Conservation (phyloP, 2,797 vertebrate genomes). For the Aeoliscus strigatus region DNA sequence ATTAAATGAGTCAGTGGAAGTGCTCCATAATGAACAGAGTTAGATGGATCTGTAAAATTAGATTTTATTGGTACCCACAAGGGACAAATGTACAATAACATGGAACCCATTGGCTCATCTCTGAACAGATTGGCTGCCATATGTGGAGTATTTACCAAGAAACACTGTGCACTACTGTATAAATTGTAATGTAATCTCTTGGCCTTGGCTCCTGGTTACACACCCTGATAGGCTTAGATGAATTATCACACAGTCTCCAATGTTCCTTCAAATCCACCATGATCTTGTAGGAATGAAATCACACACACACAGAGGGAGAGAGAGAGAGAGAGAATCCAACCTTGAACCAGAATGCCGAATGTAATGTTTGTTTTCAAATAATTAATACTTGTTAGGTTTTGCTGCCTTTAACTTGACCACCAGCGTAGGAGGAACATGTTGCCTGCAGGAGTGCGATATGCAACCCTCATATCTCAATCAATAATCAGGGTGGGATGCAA, state of each 20-base stretch:
- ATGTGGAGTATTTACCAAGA: conserved; percentile 56
- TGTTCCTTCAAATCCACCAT: conserved; percentile 36
- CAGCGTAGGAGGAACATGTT: conserved; percentile 4
- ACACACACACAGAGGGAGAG: neutral
- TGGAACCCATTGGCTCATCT: conserved; percentile 11
- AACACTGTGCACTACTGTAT: conserved; percentile 48
- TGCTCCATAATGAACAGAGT: conserved; percentile 15
- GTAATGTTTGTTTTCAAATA: conserved; percentile 13
- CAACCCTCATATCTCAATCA: conserved; percentile 58
- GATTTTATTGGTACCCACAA: conserved; percentile 21
- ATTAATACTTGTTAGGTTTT: conserved; percentile 10
- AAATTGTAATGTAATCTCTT: conserved; percentile 52
- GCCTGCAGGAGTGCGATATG: conserved; percentile 23
- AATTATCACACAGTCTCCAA: conserved; percentile 50
- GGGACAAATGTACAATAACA: conserved; percentile 20
- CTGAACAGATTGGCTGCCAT: conserved; percentile 39
- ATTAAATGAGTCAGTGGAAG: conserved; percentile 25
- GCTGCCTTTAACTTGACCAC: conserved; percentile 19
- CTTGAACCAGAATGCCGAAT: no score
- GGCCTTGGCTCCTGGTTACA: conserved; percentile 44
- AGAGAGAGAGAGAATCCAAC: no score
- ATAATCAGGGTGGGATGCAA: conserved; percentile 58
- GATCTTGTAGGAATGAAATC: conserved; percentile 18
- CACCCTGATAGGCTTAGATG: conserved; percentile 54
- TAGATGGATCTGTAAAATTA: conserved; percentile 32